Percentiles rank a stretch among this genome's conserved stretches.
phyloP scores from a whole-genome alignment of 2,113 vertebrate genomes.

The Boleophthalmus pectinirostris region DNA sequence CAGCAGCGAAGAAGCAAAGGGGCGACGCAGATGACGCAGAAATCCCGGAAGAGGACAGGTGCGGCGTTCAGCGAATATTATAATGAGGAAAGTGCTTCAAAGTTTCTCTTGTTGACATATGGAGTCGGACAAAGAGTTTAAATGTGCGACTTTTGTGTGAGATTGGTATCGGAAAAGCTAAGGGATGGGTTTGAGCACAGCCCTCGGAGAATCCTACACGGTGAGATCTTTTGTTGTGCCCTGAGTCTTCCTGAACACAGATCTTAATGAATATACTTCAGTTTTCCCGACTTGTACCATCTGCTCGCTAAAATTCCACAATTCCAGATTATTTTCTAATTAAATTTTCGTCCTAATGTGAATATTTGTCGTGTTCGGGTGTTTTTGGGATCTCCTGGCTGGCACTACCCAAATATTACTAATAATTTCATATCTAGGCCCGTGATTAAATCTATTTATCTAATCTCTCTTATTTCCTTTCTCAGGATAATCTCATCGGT shows the following conservation, averaged over 20 bases:
- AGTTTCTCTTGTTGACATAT: not conserved
- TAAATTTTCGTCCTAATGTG: no score
- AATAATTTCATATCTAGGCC: not conserved
- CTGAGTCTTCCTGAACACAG: not conserved
- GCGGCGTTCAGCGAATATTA: slow-evolving; percentile 6
- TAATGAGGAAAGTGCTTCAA: not conserved
- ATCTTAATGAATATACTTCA: not conserved
- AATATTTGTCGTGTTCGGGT: not conserved
- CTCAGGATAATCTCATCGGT: slow-evolving; percentile 93
- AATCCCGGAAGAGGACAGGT: slow-evolving; percentile 59
- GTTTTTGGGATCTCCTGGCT: not conserved
- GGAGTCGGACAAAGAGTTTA: slow-evolving; percentile 4
- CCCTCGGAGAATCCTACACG: slow-evolving; percentile 56
- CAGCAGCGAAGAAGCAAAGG: not conserved
- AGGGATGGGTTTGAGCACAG: slow-evolving; percentile 22
- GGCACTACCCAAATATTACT: not conserved
- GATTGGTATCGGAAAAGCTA: not conserved
- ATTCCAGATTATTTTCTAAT: no score
- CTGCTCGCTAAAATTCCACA: not conserved
- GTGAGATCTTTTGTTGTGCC: slow-evolving; percentile 22
- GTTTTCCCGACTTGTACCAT: not conserved
- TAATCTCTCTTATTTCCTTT: not conserved
- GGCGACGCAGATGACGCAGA: slow-evolving; percentile 8
- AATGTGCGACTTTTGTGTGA: not conserved
- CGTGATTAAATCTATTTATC: not conserved